Percentiles rank a stretch among this genome's conserved stretches.
phyloP scores from a whole-genome alignment of 2,113 vertebrate species.

The Neotoma lepida region DNA sequence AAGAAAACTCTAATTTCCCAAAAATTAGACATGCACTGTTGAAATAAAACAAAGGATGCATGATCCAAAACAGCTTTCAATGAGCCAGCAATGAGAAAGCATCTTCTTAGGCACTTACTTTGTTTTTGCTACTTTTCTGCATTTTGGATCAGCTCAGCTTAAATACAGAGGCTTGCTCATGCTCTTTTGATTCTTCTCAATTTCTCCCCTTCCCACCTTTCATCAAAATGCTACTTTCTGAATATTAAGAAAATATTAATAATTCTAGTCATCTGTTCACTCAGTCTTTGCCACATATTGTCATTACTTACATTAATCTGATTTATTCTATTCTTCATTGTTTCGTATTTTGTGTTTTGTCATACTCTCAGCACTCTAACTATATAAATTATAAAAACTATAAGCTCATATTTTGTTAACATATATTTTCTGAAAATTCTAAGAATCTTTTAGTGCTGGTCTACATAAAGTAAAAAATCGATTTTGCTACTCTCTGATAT shows the following conservation, averaged over 20 bases:
- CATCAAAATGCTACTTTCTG: not conserved
- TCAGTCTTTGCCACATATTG: not conserved
- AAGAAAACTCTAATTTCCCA: constrained; percentile 57
- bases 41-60: constrained; percentile 59
- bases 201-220: constrained; percentile 16
- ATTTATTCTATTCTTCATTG: not conserved
- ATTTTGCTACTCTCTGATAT: not conserved
- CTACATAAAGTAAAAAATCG: constrained; percentile 39
- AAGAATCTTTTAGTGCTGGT: not conserved
- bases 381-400: not conserved
- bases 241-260: constrained; percentile 43
- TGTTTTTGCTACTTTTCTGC: constrained; percentile 30
- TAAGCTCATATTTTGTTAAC: constrained; percentile 12
- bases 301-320: not conserved
- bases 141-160: not conserved
- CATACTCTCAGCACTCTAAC: not conserved
- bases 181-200: constrained; percentile 15
- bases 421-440: constrained; percentile 39
- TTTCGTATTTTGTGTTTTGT: not conserved
- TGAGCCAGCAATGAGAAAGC: constrained; percentile 48
- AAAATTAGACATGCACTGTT: constrained; percentile 55
- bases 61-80: constrained; percentile 59
- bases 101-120: constrained; percentile 37
- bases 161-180: not conserved
- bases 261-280: not conserved